Base-by-base conservation (phyloP, 2,797 vertebrate species). In the Lepus oiostolus region DNA sequence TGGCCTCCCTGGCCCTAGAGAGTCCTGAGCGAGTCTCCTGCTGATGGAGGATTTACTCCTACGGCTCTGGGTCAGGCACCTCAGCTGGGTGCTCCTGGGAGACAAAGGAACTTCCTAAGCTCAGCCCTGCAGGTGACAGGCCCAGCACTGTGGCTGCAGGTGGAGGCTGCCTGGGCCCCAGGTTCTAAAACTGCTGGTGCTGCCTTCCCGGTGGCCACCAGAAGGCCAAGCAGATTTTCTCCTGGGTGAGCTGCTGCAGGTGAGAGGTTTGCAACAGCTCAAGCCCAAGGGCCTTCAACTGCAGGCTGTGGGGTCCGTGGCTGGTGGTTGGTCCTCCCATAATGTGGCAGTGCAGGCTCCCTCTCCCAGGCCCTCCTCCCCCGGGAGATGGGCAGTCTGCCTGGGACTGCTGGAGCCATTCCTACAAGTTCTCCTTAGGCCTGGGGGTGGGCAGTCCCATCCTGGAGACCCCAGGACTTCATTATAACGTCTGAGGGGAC, bases 401-500 rank as follows among this genome's bases (percentile, higher is more conserved):
- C 54, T 58, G 19, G 54, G 54, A 21, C 7, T 3, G 54, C 54
- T 1, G 4, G 19, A 16, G 4, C 14, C 54, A 58, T 58, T 58
- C 54, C 54, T 17, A 4, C 54, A 16, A 16, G 54, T 7, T 58
- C 54, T 58, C 54, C 54, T 58, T 7, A 58, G 54, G 14, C 54
- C 19, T 58, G 54, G 54, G 14, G 19, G 54, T 58, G 28, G 21
- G 38, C 2, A 28, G 4, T n/a, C 14, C 7, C 7, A 0, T 0
- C 30, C 11, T 7, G 10, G 30, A 21, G 28, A 38, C 13, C 10
- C 7, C 38, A 76, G 85, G 70, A 52, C 17, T 22, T 22, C 8
- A 26, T 2, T 2, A 9, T 5, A 2, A 0, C 9, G 16, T 35
- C 63, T 7, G 9, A 65, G n/a, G 22, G 12, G 2, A 17, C 1